A percentile compares a stretch with the other conserved stretches of the same genome.
Conservation (phyloP, 1,140 invertebrate genomes). For the Neotoxoptera formosana region DNA sequence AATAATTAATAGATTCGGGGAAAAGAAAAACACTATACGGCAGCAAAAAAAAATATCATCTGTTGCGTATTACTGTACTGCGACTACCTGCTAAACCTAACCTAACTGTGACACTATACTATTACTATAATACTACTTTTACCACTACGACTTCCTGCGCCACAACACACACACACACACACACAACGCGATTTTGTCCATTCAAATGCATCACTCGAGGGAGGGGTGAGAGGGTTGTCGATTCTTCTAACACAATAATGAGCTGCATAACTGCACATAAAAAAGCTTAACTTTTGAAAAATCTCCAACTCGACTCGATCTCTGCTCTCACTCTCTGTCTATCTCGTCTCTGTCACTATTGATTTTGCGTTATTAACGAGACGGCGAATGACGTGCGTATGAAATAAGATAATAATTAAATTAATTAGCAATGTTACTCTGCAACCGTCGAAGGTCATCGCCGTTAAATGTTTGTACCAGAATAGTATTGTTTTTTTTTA, state of each 20-base stretch:
- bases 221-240: neutral
- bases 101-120: neutral
- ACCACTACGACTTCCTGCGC: neutral
- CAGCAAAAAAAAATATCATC: neutral
- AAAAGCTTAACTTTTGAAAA: neutral
- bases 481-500: conserved; percentile 36
- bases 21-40: neutral
- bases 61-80: neutral
- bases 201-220: neutral
- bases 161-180: neutral
- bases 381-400: neutral
- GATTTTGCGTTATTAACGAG: neutral
- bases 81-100: no score
- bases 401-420: conserved; percentile 15
- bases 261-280: neutral
- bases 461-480: neutral
- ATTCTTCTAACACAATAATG: neutral
- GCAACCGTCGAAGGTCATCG: conserved; percentile 4
- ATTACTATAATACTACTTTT: neutral
- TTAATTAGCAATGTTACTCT: neutral
- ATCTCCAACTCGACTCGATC: neutral
- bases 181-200: neutral
- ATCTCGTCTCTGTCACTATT: neutral
- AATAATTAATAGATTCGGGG: conserved; percentile 53
- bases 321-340: neutral